Evolutionary conservation across 2,888 invertebrate genomes (phyloP).

Genomic region (Eupithecia abbreviata): DNA sequence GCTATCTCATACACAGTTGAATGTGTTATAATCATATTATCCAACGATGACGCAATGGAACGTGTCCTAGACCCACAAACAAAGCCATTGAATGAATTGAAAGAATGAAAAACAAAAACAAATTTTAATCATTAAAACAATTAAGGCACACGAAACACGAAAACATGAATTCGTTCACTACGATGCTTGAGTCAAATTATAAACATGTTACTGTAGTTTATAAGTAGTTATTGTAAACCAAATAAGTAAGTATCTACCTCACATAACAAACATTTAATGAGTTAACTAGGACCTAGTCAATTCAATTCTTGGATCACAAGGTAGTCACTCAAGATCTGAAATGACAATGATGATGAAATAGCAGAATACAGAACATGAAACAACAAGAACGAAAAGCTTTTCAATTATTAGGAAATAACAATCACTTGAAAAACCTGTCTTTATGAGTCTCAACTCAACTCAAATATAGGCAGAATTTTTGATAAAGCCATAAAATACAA

Average conservation of each 20-base stretch:
- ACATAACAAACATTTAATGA: background rate
- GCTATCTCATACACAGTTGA: constrained; percentile 4
- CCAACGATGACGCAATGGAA: constrained; percentile 52
- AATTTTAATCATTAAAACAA: constrained; percentile 52
- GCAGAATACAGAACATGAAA: background rate
- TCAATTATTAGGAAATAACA: background rate
- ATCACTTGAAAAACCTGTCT: background rate
- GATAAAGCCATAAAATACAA: background rate
- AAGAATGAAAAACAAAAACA: constrained; percentile 52
- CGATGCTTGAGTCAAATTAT: background rate
- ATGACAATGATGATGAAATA: background rate
- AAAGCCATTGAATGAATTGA: constrained; percentile 46
- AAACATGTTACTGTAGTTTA: background rate
- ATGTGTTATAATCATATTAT: constrained; percentile 7
- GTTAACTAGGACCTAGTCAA: background rate
- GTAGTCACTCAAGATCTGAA: background rate
- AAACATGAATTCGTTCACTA: background rate
- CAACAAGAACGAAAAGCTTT: background rate
- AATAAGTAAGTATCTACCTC: background rate
- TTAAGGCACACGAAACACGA: constrained; percentile 37
- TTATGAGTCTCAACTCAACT: background rate
- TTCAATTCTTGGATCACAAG: background rate
- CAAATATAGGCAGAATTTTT: background rate
- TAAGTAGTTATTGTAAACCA: background rate
- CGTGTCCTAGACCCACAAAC: constrained; percentile 53